Conservation (phyloP, 2,113 vertebrate species). For the Oenanthe melanoleuca region DNA sequence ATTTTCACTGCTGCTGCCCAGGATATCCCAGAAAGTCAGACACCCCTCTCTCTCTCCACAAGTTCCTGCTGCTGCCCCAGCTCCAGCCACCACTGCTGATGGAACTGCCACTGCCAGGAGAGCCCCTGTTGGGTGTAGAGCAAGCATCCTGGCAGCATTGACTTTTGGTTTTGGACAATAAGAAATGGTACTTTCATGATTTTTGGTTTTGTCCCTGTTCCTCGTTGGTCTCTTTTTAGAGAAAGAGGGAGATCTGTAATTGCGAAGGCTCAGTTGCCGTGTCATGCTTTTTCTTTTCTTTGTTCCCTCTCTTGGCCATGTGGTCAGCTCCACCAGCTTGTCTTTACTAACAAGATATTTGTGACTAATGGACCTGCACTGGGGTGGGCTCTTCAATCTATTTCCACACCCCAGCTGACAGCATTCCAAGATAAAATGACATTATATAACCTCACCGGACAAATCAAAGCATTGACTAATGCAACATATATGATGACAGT, state of each 20-base stretch:
- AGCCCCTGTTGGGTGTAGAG: neutral
- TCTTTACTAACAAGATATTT: neutral
- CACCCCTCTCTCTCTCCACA: neutral
- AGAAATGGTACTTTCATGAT: neutral
- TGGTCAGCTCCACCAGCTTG: neutral
- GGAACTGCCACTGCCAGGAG: neutral
- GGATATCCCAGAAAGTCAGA: rapidly evolving
- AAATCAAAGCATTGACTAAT: neutral
- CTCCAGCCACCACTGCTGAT: neutral
- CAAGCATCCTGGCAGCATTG: neutral
- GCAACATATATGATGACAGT: neutral
- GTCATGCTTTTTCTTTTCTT: neutral
- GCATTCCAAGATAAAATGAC: neutral
- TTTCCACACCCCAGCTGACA: neutral
- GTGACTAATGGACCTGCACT: neutral
- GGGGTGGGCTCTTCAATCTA: neutral
- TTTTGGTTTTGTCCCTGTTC: neutral
- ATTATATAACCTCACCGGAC: neutral
- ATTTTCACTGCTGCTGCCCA: neutral
- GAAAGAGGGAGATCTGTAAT: neutral
- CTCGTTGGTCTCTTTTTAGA: rapidly evolving
- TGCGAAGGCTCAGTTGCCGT: rapidly evolving
- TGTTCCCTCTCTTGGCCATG: neutral
- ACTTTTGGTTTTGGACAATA: neutral
- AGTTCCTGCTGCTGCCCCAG: neutral